Conservation (phyloP, 2,888 invertebrate genomes). For the Gymnosoma rotundatum region DNA sequence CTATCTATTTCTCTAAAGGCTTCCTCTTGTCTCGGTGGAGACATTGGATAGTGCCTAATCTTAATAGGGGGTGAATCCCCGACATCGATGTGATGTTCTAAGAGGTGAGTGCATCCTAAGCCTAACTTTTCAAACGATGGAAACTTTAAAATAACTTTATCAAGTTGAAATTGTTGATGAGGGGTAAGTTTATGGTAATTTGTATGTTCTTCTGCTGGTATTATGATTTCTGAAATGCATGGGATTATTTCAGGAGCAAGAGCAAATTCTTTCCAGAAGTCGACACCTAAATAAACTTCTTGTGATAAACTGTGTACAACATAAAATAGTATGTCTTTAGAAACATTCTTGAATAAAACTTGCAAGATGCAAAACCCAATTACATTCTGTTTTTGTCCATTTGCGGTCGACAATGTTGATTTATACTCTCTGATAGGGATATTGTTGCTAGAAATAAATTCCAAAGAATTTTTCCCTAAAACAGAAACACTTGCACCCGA, state of each 20-base stretch:
- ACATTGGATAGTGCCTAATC: slow-evolving; percentile 34
- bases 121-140: not conserved
- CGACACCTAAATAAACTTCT: too few relatives aligned
- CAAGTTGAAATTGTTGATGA: slow-evolving; percentile 2
- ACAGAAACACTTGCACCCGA: too few relatives aligned
- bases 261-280: too few relatives aligned
- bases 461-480: too few relatives aligned
- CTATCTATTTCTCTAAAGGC: slow-evolving; percentile 27
- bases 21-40: slow-evolving; percentile 18
- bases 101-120: too few relatives aligned
- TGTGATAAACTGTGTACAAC: not conserved
- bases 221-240: too few relatives aligned
- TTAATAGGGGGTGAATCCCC: slow-evolving; percentile 15
- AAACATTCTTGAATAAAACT: not conserved
- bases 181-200: slow-evolving; percentile 14
- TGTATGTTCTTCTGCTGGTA: not conserved
- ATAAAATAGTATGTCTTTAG: slow-evolving; percentile 10
- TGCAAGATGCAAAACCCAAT: not conserved
- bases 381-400: slow-evolving; percentile 1
- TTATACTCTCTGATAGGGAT: not conserved
- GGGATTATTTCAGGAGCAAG: too few relatives aligned
- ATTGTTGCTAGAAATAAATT: too few relatives aligned
- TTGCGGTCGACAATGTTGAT: too few relatives aligned
- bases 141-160: not conserved
- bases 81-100: too few relatives aligned